Percentiles rank a stretch among this genome's conserved stretches.
Evolutionary conservation across 1,140 invertebrate genomes (phyloP).

Genomic region (Phthorimaea operculella): DNA sequence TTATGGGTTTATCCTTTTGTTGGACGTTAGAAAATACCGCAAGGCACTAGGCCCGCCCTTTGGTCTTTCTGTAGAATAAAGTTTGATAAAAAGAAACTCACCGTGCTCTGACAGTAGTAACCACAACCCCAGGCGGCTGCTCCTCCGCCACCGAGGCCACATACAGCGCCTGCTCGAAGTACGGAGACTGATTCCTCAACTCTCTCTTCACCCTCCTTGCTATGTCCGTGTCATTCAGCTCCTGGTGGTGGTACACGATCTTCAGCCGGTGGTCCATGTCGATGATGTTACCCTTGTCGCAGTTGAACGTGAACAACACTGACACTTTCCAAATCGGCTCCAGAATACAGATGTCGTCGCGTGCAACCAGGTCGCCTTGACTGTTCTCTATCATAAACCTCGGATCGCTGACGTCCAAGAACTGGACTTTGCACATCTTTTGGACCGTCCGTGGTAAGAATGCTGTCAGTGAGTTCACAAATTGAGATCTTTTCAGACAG

Average conservation of each 20-base stretch:
- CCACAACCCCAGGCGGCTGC: conserved; percentile 81
- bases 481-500: conserved; percentile 80
- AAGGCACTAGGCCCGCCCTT: no score
- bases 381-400: conserved; percentile 81
- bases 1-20: no score
- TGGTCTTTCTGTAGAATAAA: no score
- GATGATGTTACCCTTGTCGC: conserved; percentile 73
- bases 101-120: conserved; percentile 85
- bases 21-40: no score
- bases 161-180: conserved; percentile 88
- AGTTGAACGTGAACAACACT: conserved; percentile 76
- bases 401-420: conserved; percentile 81
- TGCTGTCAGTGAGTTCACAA: conserved; percentile 79
- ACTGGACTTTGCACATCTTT: conserved; percentile 78
- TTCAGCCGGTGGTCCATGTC: conserved; percentile 82
- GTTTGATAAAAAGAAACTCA: conserved; percentile 33
- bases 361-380: conserved; percentile 84
- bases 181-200: conserved; percentile 81
- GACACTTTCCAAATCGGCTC: conserved; percentile 85
- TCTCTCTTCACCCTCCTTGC: conserved; percentile 80
- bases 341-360: conserved; percentile 79
- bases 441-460: conserved; percentile 80
- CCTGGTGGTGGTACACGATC: conserved; percentile 85
- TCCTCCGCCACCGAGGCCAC: conserved; percentile 91
- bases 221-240: conserved; percentile 82